phyloP scores from a whole-genome alignment of 2,113 vertebrate species.

The Neolamprologus variostigma region DNA sequence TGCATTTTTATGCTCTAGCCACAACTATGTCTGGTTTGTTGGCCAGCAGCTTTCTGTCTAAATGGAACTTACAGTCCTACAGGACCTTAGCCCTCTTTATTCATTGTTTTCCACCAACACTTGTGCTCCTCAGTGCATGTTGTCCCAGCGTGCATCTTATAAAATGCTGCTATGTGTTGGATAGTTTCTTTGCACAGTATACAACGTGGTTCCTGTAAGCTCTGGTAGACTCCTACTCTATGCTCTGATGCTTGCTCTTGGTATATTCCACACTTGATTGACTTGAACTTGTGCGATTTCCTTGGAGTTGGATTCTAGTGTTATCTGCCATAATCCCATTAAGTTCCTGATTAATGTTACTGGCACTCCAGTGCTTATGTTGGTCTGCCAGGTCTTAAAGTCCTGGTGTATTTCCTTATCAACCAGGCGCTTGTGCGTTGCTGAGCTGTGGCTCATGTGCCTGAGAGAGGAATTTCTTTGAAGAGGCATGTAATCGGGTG shows the following conservation, averaged over 20 bases:
- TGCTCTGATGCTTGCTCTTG: background rate
- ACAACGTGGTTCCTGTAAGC: background rate
- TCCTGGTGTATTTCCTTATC: background rate
- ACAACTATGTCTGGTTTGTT: background rate
- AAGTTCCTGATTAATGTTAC: background rate
- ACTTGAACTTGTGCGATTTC: background rate
- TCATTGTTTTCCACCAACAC: fast-evolving
- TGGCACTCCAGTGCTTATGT: background rate
- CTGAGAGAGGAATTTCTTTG: background rate
- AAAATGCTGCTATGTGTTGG: background rate
- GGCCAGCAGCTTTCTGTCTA: background rate
- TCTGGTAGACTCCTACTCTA: background rate
- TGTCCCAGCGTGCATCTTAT: background rate
- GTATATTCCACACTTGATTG: background rate
- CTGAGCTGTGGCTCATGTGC: background rate
- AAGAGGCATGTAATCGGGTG: background rate
- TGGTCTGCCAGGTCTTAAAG: background rate
- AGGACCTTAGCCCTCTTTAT: background rate
- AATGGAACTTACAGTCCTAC: background rate
- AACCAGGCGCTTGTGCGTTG: background rate
- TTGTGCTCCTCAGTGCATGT: background rate
- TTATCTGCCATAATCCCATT: background rate
- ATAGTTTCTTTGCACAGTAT: background rate
- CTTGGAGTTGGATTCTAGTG: background rate
- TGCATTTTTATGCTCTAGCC: background rate